A percentile compares a stretch with the other conserved stretches of the same genome.
These are phyloP conservation scores for Oenanthe oenanthe DNA, from an alignment of 2,113 vertebrate species.

Conservation along the genomic window DNA sequence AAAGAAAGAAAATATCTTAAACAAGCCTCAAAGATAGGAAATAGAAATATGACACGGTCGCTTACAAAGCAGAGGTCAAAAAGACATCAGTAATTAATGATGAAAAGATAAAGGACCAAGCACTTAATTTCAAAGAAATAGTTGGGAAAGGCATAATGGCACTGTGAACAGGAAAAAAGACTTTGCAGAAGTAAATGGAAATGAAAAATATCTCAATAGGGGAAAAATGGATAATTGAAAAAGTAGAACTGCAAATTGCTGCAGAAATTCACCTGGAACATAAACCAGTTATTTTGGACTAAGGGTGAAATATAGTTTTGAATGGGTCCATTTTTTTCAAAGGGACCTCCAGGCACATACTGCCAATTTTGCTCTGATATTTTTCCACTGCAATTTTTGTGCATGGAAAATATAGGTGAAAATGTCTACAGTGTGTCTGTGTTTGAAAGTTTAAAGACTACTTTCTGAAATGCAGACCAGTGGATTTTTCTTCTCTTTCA, in stretches of 20 bases:
- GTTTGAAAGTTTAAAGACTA: conserved; percentile 11
- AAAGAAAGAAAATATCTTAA: conserved; percentile 7
- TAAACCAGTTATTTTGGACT: conserved; percentile 43
- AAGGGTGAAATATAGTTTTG: conserved; percentile 24
- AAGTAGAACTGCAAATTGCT: conserved; percentile 52
- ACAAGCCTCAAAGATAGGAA: neutral
- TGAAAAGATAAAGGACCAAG: conserved; percentile 55
- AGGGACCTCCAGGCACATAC: neutral
- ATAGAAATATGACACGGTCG: conserved; percentile 17
- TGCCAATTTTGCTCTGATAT: neutral
- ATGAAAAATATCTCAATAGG: conserved; percentile 51
- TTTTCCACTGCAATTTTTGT: neutral
- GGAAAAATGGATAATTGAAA: conserved; percentile 52
- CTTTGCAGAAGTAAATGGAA: conserved; percentile 60
- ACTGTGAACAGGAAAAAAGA: conserved; percentile 11
- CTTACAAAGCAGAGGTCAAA: conserved; percentile 61
- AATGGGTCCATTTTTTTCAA: neutral
- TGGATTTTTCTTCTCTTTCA: neutral
- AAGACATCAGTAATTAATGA: conserved; percentile 69
- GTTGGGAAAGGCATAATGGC: neutral
- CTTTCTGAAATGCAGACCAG: neutral
- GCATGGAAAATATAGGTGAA: neutral
- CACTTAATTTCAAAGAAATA: conserved; percentile 60
- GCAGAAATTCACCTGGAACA: conserved; percentile 49
- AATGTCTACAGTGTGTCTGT: neutral